Base-by-base conservation (phyloP, 2,113 vertebrate species). In the Pseudolaguvia tuberculata region DNA sequence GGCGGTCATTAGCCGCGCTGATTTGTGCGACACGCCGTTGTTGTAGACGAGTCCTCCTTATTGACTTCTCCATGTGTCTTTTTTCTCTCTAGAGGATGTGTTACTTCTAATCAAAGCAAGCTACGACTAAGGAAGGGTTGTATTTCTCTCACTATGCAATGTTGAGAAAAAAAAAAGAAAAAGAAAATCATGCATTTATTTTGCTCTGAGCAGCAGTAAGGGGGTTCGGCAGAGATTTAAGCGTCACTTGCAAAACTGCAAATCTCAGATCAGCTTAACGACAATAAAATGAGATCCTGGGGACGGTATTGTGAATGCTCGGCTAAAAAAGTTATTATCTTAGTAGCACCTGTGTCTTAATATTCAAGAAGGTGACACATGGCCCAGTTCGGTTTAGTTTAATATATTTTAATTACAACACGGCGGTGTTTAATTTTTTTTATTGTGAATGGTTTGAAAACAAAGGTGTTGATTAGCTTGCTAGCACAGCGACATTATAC, bases 11-110 rank as follows among this genome's bases (percentile, higher is more conserved):
- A 82, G 79, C 72, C 61, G 66, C 70, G 75, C 73, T 80, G 84
- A 85, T 84, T 85, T 82, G 79, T 83, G 83, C 62, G 76, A 75
- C 78, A 69, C 70, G 76, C 81, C 69, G 63, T 51, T 76, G 79
- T 72, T 79, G 78, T 83, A 79, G 65, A 66, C n/a, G 48, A 65
- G 72, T 78, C 66, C n/a, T 82, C 78, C 56, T 48, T 83, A 86
- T 83, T 75, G 85, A 84, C 78, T 73, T 79, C 62, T 79, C 66
- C 65, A 52, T 59, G 69, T 73, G 80, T 82, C 67, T 70, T 73
- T 75, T 79, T 81, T 73, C 75, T 75, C 70, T 77, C 80, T 55
- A 73, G 70, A 76, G 77, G 76, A 79, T 72, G 63, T 25, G 50
- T 61, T 59, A 79, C 85, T 83, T 74, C 83, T 84, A 79, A 82